A percentile compares a stretch with the other conserved stretches of the same genome.
These are phyloP conservation scores for Nasonia longicornis DNA, from an alignment of 1,140 invertebrate species.

Conservation along the genomic window DNA sequence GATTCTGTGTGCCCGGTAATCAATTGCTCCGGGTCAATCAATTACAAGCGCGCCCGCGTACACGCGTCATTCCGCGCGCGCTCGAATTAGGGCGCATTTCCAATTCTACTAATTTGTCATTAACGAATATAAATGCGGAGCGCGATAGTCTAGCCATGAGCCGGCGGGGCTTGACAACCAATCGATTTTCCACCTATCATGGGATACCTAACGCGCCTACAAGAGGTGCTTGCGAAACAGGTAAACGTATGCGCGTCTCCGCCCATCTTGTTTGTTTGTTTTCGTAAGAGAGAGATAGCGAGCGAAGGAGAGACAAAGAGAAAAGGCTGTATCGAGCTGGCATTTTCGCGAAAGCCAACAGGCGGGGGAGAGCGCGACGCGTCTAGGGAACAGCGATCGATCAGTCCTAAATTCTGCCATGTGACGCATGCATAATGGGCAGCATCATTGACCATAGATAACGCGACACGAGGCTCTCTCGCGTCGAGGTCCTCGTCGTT, in stretches of 20 bases:
- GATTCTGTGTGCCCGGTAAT: slow-evolving; percentile 12
- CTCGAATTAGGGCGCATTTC: slow-evolving; percentile 29
- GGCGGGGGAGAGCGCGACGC: not conserved
- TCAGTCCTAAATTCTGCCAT: slow-evolving; percentile 52
- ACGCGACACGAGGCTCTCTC: slow-evolving; percentile 28
- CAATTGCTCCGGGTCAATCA: slow-evolving; percentile 25
- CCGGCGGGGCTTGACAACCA: too few species aligned
- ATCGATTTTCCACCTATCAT: too few species aligned
- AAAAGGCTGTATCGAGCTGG: not conserved
- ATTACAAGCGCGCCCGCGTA: slow-evolving; percentile 30
- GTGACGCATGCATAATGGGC: slow-evolving; percentile 55
- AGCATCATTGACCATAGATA: slow-evolving; percentile 53
- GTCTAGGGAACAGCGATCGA: slow-evolving; percentile 48
- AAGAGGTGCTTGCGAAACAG: not conserved
- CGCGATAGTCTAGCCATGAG: not conserved
- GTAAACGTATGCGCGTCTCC: not conserved
- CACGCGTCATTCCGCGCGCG: slow-evolving; percentile 21
- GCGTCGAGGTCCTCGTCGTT: not conserved
- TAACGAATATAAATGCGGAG: slow-evolving; percentile 42
- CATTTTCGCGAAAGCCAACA: slow-evolving; percentile 8
- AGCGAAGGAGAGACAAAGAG: not conserved
- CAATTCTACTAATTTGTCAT: slow-evolving; percentile 41
- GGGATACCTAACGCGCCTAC: not conserved
- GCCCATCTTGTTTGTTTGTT: slow-evolving; percentile 10
- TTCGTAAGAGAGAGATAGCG: not conserved